phyloP scores from a whole-genome alignment of 2,888 invertebrate species.

The Eulithis testata region DNA sequence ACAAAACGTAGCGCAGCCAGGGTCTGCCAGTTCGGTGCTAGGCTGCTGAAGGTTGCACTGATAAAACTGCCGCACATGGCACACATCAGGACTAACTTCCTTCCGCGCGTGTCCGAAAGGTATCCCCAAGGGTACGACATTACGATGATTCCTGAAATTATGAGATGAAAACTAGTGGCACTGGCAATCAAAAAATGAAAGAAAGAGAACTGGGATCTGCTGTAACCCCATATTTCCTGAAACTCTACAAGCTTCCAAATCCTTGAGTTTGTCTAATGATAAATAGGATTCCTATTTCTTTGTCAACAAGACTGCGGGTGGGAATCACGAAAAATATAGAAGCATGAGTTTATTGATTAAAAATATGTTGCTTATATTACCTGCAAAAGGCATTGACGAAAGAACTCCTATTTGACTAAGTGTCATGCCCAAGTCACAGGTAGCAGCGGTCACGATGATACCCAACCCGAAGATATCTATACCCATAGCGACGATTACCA shows the following conservation, averaged over 20 bases:
- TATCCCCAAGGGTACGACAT: slow-evolving; percentile 46
- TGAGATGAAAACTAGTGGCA: not conserved
- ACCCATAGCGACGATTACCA: slow-evolving; percentile 79
- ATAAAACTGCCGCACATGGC: slow-evolving; percentile 71
- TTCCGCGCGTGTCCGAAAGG: slow-evolving; percentile 55
- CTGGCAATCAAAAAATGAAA: not conserved
- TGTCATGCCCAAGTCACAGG: slow-evolving; percentile 79
- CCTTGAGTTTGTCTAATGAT: too few relatives aligned
- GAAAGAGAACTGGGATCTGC: too few relatives aligned
- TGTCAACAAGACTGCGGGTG: too few relatives aligned
- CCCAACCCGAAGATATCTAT: slow-evolving; percentile 83
- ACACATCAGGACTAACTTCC: slow-evolving; percentile 67
- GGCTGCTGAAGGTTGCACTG: slow-evolving; percentile 64
- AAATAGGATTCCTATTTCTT: too few relatives aligned
- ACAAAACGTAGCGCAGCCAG: slow-evolving; percentile 68
- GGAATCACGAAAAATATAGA: too few relatives aligned
- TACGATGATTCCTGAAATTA: slow-evolving; percentile 45
- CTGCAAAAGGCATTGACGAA: slow-evolving; percentile 83
- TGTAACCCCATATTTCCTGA: too few relatives aligned
- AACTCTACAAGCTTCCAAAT: too few relatives aligned
- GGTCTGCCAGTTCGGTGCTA: slow-evolving; percentile 71
- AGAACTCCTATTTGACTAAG: slow-evolving; percentile 78
- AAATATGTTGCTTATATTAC: slow-evolving; percentile 51
- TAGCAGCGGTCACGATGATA: slow-evolving; percentile 82
- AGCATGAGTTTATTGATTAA: too few relatives aligned